Evolutionary conservation across 2,888 invertebrate species (phyloP).

Genomic region (Boloria selene): DNA sequence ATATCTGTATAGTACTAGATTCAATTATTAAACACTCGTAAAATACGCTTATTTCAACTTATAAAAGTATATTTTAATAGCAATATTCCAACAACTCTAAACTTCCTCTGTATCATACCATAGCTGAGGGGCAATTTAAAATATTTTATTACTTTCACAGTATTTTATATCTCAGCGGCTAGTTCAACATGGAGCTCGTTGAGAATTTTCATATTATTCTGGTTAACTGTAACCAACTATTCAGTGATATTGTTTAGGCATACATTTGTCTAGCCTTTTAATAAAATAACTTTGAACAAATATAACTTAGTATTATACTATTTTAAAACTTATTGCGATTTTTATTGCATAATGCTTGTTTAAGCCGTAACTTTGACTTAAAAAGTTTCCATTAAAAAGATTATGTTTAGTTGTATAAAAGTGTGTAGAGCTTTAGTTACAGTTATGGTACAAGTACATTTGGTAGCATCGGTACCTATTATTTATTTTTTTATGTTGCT

Average conservation of each 20-base stretch:
- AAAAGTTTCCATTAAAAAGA: too few species aligned
- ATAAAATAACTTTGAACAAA: slow-evolving; percentile 10
- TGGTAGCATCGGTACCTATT: too few species aligned
- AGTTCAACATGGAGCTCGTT: slow-evolving; percentile 18
- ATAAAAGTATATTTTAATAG: background rate
- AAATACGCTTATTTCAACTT: background rate
- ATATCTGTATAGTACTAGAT: too few species aligned
- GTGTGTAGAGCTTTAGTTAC: too few species aligned
- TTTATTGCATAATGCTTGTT: too few species aligned
- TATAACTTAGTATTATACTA: background rate
- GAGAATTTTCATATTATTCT: slow-evolving; percentile 19
- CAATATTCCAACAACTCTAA: slow-evolving; percentile 8
- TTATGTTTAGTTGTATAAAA: too few species aligned
- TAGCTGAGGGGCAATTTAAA: slow-evolving; percentile 14
- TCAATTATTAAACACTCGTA: too few species aligned
- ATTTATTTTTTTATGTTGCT: too few species aligned
- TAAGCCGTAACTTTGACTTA: too few species aligned
- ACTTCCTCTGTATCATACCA: slow-evolving; percentile 4
- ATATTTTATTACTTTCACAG: slow-evolving; percentile 20
- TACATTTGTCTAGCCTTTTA: slow-evolving; percentile 5
- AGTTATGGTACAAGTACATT: too few species aligned
- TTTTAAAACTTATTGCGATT: too few species aligned
- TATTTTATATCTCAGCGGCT: slow-evolving; percentile 19
- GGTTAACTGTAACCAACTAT: slow-evolving; percentile 13
- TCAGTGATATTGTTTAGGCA: slow-evolving; percentile 19